A percentile compares a stretch with the other conserved stretches of the same genome.
phyloP scores from a whole-genome alignment of 2,888 invertebrate species.

The Agrotis clavis region DNA sequence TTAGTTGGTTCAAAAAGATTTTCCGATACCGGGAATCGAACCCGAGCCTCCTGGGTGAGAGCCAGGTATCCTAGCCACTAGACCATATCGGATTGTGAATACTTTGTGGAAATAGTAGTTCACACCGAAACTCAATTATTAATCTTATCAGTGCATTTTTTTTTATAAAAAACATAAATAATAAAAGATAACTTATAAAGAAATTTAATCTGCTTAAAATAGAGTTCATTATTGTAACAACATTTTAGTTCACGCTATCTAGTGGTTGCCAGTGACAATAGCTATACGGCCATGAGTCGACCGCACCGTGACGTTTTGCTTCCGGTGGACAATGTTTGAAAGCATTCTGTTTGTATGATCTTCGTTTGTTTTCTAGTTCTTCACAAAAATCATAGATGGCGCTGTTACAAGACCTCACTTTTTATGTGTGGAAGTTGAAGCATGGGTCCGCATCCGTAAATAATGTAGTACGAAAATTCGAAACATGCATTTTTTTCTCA shows the following conservation, averaged over 20 bases:
- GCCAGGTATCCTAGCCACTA: constrained; percentile 92
- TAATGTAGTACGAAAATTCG: too few relatives aligned
- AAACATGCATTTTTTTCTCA: too few relatives aligned
- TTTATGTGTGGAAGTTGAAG: background rate
- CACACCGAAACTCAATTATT: accelerated
- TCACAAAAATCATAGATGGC: constrained; percentile 31
- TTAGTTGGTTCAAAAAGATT: constrained; percentile 71
- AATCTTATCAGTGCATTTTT: background rate
- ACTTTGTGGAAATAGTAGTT: accelerated
- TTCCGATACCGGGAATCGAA: constrained; percentile 92
- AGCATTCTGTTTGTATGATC: background rate
- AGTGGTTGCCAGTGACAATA: background rate
- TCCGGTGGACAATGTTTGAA: too few relatives aligned
- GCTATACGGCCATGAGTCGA: too few relatives aligned
- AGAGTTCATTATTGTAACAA: background rate
- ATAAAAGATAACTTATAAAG: background rate
- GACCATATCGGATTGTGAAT: constrained; percentile 89
- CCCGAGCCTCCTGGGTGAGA: constrained; percentile 92
- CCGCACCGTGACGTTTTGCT: accelerated
- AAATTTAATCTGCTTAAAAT: accelerated
- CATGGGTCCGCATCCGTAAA: too few relatives aligned
- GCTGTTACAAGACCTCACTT: background rate
- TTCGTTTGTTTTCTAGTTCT: background rate
- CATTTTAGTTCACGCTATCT: constrained; percentile 18
- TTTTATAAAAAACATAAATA: background rate